Percentiles rank a stretch among this genome's conserved stretches.
Conservation (phyloP, 2,797 vertebrate species). For the Jordanella pulchra region DNA sequence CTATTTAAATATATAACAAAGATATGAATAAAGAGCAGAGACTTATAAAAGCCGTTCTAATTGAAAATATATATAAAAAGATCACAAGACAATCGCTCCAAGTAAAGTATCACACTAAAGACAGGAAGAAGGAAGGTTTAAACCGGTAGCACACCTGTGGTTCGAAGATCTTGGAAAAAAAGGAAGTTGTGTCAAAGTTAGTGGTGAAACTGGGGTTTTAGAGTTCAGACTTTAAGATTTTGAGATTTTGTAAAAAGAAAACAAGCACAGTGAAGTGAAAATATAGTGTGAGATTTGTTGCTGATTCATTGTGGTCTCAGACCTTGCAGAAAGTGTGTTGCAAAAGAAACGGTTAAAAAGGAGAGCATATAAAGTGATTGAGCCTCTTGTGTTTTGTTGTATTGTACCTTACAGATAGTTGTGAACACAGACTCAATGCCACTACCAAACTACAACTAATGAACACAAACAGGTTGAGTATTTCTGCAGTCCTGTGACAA, state of each 20-base stretch:
- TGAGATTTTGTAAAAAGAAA: slow-evolving; percentile 64
- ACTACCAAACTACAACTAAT: slow-evolving; percentile 52
- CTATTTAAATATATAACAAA: slow-evolving; percentile 86
- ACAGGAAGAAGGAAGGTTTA: slow-evolving; percentile 51
- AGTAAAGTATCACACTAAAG: slow-evolving; percentile 67
- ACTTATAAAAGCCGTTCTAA: slow-evolving; percentile 82
- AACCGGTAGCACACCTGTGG: slow-evolving; percentile 73
- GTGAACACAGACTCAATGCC: slow-evolving; percentile 69
- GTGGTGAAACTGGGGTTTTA: slow-evolving; percentile 50
- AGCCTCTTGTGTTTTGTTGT: slow-evolving; percentile 76
- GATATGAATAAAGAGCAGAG: slow-evolving; percentile 84
- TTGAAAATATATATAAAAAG: slow-evolving; percentile 82
- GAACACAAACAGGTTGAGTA: slow-evolving; percentile 48
- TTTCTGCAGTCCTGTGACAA: slow-evolving; percentile 41
- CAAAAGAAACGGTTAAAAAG: slow-evolving; percentile 64
- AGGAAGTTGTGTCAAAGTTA: slow-evolving; percentile 44
- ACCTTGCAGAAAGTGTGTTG: slow-evolving; percentile 66
- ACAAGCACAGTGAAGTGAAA: slow-evolving; percentile 71
- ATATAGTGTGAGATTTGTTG: slow-evolving; percentile 70
- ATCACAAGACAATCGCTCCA: slow-evolving; percentile 86
- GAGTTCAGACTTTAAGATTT: slow-evolving; percentile 48
- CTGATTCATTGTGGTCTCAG: slow-evolving; percentile 69
- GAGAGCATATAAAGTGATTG: slow-evolving; percentile 66
- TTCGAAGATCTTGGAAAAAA: slow-evolving; percentile 45
- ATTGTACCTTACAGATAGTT: slow-evolving; percentile 72